Evolutionary conservation across 35 echinoderm and acorn worm genomes (phyloP), one percentile per base, ranked within the genome.

Genomic region (Eucidaris tribuloides): DNA sequence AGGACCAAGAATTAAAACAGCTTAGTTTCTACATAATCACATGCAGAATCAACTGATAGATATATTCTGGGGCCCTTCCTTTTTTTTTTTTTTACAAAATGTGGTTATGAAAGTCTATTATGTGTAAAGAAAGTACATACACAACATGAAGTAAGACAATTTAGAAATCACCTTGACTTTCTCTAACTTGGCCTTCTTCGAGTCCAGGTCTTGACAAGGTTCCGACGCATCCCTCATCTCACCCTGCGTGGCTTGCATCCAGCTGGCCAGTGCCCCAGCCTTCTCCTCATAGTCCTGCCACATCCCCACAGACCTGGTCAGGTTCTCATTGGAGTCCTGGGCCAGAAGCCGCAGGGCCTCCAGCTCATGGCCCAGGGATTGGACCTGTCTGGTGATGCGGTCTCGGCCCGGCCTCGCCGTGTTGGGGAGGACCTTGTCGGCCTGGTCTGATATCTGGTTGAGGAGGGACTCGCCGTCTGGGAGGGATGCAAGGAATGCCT

Each of bases 401-500:
- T 86, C 70, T 42, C 68, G 77, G 20, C 89, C 89, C 14, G 72
- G 63, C 6, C 76, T 52, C 20, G 83, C 62, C 17, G 89, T 92
- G 17, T 86, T 61, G 7, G 89, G 89, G n/a, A 85, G 42, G 36
- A 92, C 83, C 13, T 58, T 38, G 34, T 80, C 82, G 38, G 71
- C 70, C 45, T 92, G 89, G 33, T 83, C 81, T 42, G 77, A 68
- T 24, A 65, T 29, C 5, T 61, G 38, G 20, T 86, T 45, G 7
- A 86, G 62, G n/a, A 86, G 77, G 29, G 77, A 13, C 44, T 92
- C 83, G 0, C 89, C 89, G 15, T 92, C 89, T 54, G 89, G 77
- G 71, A 85, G 28, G 15, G 34, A 56, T 14, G 72, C 72, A 34
- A 86, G 56, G 40, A 92, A 42, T 30, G 63, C 83, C 89, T 91